Evolutionary conservation across 2,888 invertebrate genomes (phyloP).

Genomic region (Bellardia bayeri): DNA sequence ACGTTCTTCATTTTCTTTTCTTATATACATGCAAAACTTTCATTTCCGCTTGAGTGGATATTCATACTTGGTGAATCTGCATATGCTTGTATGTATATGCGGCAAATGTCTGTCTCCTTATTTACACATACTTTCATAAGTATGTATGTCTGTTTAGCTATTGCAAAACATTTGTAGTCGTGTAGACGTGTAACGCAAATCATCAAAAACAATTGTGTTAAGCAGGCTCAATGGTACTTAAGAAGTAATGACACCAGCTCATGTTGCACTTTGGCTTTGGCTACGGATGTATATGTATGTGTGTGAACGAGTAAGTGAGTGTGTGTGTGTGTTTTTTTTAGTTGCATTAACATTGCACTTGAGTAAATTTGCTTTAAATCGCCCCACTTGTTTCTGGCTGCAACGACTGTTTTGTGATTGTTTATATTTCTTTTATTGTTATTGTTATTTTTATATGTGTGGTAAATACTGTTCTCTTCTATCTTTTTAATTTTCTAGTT

Average conservation of each 20-base stretch:
- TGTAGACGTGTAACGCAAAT: conserved; percentile 60
- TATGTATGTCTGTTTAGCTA: background rate
- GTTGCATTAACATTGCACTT: conserved; percentile 71
- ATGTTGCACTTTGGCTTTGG: conserved; percentile 64
- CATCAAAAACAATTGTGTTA: conserved; percentile 75
- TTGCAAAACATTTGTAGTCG: background rate
- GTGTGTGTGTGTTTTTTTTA: conserved; percentile 8
- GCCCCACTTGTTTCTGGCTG: conserved; percentile 63
- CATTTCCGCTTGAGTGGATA: conserved; percentile 64
- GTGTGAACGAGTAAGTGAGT: background rate
- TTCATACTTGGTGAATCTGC: conserved; percentile 48
- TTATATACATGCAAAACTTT: conserved; percentile 47
- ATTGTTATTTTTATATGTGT: background rate
- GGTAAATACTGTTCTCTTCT: background rate
- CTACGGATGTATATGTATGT: background rate
- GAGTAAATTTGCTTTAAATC: conserved; percentile 69
- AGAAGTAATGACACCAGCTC: conserved; percentile 74
- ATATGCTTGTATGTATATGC: conserved; percentile 6
- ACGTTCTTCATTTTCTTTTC: conserved; percentile 38
- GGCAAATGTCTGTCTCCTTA: background rate
- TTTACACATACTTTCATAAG: background rate
- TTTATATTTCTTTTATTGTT: background rate
- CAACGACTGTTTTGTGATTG: conserved; percentile 6
- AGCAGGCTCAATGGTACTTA: conserved; percentile 74
- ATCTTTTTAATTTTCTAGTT: conserved; percentile 6